phyloP scores from a whole-genome alignment of 2,113 vertebrate genomes.

The Otus sunia region DNA sequence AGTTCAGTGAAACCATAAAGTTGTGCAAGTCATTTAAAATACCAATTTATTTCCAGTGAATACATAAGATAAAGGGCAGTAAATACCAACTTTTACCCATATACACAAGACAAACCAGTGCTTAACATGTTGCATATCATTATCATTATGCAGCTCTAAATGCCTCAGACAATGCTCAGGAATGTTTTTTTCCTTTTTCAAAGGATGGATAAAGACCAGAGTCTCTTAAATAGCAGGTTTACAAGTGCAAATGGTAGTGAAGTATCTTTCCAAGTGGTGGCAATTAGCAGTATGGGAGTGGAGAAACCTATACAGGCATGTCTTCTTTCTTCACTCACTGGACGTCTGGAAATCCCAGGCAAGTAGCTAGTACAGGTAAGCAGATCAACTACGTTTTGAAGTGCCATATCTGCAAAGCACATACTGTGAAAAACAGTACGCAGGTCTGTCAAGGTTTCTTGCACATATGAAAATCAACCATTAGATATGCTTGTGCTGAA shows the following conservation, averaged over 20 bases:
- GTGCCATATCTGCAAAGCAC: background rate
- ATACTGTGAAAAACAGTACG: background rate
- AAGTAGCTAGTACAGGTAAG: background rate
- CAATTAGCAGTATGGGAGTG: background rate
- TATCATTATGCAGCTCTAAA: slow-evolving; percentile 1
- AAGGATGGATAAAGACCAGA: background rate
- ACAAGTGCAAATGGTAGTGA: background rate
- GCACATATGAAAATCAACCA: background rate
- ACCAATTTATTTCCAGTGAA: slow-evolving; percentile 2
- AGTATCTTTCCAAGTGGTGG: background rate
- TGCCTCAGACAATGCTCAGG: slow-evolving; percentile 5
- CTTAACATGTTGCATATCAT: background rate
- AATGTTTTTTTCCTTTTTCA: slow-evolving; percentile 25
- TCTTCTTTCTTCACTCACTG: background rate
- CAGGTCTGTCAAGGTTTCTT: background rate
- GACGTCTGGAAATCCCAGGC: background rate
- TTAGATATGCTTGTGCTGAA: background rate
- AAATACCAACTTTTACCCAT: slow-evolving; percentile 44
- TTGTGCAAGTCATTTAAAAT: slow-evolving; percentile 13
- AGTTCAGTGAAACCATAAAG: background rate
- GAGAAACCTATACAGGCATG: background rate
- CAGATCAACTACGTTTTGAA: background rate
- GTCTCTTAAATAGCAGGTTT: slow-evolving; percentile 1
- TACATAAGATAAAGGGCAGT: slow-evolving; percentile 17
- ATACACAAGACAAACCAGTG: slow-evolving; percentile 1